Evolutionary conservation across 2,888 invertebrate species (phyloP), one percentile per base, ranked within the genome.

Genomic region (Schizaphis graminum): DNA sequence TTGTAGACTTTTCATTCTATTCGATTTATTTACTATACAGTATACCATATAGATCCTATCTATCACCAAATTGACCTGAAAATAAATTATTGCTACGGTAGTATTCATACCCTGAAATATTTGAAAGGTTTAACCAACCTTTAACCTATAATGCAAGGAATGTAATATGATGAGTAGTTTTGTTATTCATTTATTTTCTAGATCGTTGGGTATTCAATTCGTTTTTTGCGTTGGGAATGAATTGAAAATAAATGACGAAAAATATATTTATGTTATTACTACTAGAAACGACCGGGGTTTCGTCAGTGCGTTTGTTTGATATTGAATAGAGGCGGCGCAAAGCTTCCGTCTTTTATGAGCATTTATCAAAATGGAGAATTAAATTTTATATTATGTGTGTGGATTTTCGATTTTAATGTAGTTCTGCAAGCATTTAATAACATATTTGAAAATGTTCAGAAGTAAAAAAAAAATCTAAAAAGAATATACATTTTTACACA

Each of bases 301-400:
- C 53, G 41, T 77, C 41, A 53, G 26, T 41, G 87, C 28, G 41
- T 88, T 88, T 67, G 87, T 88, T 92, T 92, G 92, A 67, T 67
- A 92, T 92, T 67, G 87, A 87, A 92, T 92, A 88, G 67, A 92
- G 26, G 44, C 86, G n/a, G 5, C 24, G 24, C 11, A 57, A 5
- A 67, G 26, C 41, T 92, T 92, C 88, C 67, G 67, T 92, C 92
- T 92, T 92, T 88, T 88, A 88, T 16, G 67, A 67, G 92, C 49
- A 67, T 92, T 92, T 92, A 92, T 88, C 53, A 61, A 92, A 92
- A 88, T 35, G 87, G 5, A 67, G 67, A 28, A 53, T 92, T 87
- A 87, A 49, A 67, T 92, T 91, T 57, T 88, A 67, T 92, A 57
- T n/a, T 67, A n/a, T 91, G 8, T 85, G 44, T n/a, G 56, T n/a